Evolutionary conservation across 2,888 invertebrate species (phyloP).

Genomic region (Lasius fuliginosus): DNA sequence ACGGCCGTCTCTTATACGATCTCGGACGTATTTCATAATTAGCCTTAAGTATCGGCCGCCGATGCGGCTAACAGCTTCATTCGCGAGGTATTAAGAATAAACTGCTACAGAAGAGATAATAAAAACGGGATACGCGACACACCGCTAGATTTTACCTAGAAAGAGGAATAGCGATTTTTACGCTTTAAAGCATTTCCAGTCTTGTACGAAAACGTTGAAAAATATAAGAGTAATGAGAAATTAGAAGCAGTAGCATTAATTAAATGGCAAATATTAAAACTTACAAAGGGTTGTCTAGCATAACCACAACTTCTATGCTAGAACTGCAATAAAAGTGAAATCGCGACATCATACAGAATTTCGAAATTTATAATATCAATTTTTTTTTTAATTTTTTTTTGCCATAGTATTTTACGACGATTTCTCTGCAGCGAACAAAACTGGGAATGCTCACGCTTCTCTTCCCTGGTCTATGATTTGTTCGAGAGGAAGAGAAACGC

Average conservation of each 20-base stretch:
- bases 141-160: not conserved
- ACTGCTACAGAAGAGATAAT: not conserved
- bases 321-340: slow-evolving; percentile 2
- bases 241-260: not conserved
- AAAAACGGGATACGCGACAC: slow-evolving; percentile 24
- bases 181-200: not conserved
- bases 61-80: slow-evolving; percentile 35
- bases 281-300: not conserved
- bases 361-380: not conserved
- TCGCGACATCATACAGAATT: not conserved
- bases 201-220: not conserved
- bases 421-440: not conserved
- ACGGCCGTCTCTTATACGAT: slow-evolving; percentile 33
- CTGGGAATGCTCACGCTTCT: slow-evolving; percentile 20
- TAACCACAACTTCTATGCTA: not conserved
- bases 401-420: not conserved
- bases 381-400: not conserved
- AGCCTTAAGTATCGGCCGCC: slow-evolving; percentile 37
- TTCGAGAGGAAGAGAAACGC: slow-evolving; percentile 36
- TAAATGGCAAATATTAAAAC: not conserved
- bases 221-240: not conserved
- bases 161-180: slow-evolving; percentile 1
- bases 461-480: slow-evolving; percentile 22
- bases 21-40: slow-evolving; percentile 44
- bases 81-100: slow-evolving; percentile 35